Evolutionary conservation across 2,888 invertebrate species (phyloP).

Genomic region (Allolobophora icterica): DNA sequence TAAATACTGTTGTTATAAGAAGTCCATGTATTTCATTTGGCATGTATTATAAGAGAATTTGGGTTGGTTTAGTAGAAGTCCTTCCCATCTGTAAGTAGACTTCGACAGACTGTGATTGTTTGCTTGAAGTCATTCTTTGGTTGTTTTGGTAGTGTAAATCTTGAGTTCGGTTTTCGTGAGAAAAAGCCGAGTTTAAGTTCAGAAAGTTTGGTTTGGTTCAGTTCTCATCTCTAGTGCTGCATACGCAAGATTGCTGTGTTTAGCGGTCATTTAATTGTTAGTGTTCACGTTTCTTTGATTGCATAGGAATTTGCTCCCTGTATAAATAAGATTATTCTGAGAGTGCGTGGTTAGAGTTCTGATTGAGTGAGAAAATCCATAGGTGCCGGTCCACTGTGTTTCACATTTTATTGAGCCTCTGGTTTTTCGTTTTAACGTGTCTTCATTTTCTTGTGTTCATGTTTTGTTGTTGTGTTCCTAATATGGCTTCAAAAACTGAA

Average conservation of each 20-base stretch:
- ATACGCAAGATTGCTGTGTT: background rate
- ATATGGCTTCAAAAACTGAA: background rate
- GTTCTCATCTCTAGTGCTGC: background rate
- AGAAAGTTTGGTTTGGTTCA: background rate
- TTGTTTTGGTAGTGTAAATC: background rate
- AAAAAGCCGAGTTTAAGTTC: background rate
- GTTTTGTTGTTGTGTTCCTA: background rate
- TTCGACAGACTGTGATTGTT: background rate
- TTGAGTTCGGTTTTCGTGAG: background rate
- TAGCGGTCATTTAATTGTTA: background rate
- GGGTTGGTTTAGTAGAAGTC: background rate
- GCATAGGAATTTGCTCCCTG: background rate
- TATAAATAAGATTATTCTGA: background rate
- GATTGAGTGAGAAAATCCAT: background rate
- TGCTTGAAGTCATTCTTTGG: background rate
- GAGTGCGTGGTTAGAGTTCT: background rate
- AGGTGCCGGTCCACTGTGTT: background rate
- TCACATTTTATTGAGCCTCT: background rate
- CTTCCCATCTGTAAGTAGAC: slow-evolving; percentile 1
- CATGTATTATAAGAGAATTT: background rate
- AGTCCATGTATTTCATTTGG: background rate
- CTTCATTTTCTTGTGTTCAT: background rate
- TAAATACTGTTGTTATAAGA: background rate
- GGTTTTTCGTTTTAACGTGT: background rate
- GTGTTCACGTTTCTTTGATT: background rate